Evolutionary conservation across 1,140 invertebrate genomes (phyloP).

Genomic region (Ceratitis capitata): DNA sequence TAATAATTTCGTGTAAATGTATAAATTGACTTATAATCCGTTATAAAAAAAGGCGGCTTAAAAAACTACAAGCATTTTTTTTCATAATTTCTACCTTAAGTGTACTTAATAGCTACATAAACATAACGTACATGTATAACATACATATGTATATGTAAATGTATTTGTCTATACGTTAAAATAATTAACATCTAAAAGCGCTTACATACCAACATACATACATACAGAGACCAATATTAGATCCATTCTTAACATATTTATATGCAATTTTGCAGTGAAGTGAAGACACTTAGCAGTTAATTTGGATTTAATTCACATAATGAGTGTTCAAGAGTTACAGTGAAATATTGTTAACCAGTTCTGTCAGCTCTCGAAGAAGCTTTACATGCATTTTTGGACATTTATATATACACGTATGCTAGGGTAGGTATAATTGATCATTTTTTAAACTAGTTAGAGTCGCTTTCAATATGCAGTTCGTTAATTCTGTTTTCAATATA

Average conservation of each 20-base stretch:
- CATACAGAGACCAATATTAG: not conserved
- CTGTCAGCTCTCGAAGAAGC: too few species aligned
- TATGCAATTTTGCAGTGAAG: not conserved
- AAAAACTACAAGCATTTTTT: not conserved
- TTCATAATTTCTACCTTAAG: not conserved
- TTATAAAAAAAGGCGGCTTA: conserved; percentile 36
- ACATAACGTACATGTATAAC: not conserved
- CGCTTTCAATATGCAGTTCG: too few species aligned
- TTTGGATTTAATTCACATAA: too few species aligned
- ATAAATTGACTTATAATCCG: conserved; percentile 23
- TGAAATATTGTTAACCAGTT: too few species aligned
- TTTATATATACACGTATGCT: too few species aligned
- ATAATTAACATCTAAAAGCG: not conserved
- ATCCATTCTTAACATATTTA: not conserved
- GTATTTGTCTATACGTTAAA: not conserved
- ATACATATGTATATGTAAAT: conserved; percentile 11
- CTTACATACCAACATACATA: not conserved
- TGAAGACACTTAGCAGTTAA: too few species aligned
- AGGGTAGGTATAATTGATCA: too few species aligned
- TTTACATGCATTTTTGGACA: not conserved
- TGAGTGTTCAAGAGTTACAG: too few species aligned
- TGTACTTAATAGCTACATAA: not conserved
- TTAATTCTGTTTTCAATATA: too few species aligned
- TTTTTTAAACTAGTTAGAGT: too few species aligned
- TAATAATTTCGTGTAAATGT: conserved; percentile 14